Percentiles rank a stretch among this genome's conserved stretches.
Evolutionary conservation across 92 coral and sea anemone genomes (phyloP).

Genomic region (Zoanthus sociatus): DNA sequence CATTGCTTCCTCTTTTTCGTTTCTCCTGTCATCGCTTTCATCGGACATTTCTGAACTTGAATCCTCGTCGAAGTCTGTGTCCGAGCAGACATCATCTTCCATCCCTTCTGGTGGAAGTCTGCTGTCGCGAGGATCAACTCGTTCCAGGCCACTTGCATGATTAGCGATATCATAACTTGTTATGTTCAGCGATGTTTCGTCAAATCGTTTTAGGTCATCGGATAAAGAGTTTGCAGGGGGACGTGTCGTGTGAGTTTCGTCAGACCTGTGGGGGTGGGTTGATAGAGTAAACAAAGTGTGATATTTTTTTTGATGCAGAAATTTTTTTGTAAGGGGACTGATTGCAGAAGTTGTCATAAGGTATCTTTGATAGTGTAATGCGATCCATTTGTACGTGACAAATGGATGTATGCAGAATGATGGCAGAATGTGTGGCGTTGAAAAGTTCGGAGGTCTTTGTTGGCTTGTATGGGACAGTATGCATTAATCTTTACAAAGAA

Average conservation of each 20-base stretch:
- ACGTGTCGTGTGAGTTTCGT: slow-evolving; percentile 18
- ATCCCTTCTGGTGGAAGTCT: slow-evolving; percentile 80
- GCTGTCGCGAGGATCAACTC: slow-evolving; percentile 64
- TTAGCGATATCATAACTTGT: slow-evolving; percentile 10
- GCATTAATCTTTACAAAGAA: too few species aligned
- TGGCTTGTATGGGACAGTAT: too few species aligned
- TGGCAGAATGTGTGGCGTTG: too few species aligned
- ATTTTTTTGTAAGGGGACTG: background rate
- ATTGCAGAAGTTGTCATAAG: too few species aligned
- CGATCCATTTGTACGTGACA: too few species aligned
- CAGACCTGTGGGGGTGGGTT: slow-evolving; percentile 20
- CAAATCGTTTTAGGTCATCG: slow-evolving; percentile 24
- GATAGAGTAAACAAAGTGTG: background rate
- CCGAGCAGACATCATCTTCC: slow-evolving; percentile 42
- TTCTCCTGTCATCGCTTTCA: background rate
- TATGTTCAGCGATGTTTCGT: slow-evolving; percentile 17
- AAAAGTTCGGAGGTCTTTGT: too few species aligned
- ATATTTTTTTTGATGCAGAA: background rate
- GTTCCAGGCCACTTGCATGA: slow-evolving; percentile 65
- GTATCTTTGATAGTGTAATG: too few species aligned
- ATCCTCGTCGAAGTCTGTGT: background rate
- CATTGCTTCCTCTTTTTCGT: background rate
- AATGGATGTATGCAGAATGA: too few species aligned
- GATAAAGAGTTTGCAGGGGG: background rate
- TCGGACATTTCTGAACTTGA: slow-evolving; percentile 29